Evolutionary conservation across 1,140 invertebrate genomes (phyloP).

Genomic region (Stegodyphus dumicola): DNA sequence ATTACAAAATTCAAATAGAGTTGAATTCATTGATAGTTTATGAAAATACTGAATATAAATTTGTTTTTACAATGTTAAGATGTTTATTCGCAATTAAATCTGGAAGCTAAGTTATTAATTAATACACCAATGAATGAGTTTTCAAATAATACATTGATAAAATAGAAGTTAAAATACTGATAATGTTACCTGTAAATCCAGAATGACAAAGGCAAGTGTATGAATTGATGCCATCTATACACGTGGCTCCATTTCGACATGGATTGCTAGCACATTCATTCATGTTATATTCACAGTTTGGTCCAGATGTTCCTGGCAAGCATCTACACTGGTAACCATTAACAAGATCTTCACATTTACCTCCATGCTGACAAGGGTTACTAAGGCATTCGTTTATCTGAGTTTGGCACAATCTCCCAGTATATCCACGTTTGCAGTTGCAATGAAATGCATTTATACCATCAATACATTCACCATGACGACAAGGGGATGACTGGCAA

Average conservation of each 20-base stretch:
- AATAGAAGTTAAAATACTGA: background rate
- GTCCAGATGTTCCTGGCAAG: conserved; percentile 79
- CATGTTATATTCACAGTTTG: conserved; percentile 83
- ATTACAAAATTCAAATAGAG: too few relatives aligned
- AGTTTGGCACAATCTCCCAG: conserved; percentile 85
- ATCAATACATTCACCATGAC: conserved; percentile 79
- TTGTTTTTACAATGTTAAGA: too few relatives aligned
- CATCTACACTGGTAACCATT: conserved; percentile 81
- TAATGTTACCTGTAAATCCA: conserved; percentile 77
- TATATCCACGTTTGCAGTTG: conserved; percentile 89
- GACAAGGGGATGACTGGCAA: conserved; percentile 82
- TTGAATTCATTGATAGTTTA: too few relatives aligned
- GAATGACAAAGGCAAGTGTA: conserved; percentile 92
- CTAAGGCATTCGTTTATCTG: conserved; percentile 94
- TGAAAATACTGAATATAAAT: too few relatives aligned
- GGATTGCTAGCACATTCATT: conserved; percentile 86
- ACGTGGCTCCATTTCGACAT: conserved; percentile 88
- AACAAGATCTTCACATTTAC: conserved; percentile 78
- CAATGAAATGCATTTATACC: conserved; percentile 89
- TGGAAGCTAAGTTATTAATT: too few relatives aligned
- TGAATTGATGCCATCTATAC: conserved; percentile 93
- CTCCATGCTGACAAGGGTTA: conserved; percentile 66
- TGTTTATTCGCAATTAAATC: too few relatives aligned
- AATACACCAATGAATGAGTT: too few relatives aligned
- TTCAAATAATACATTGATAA: too few relatives aligned